Evolutionary conservation across 2,888 invertebrate species (phyloP).

Genomic region (Therioaphis trifolii): DNA sequence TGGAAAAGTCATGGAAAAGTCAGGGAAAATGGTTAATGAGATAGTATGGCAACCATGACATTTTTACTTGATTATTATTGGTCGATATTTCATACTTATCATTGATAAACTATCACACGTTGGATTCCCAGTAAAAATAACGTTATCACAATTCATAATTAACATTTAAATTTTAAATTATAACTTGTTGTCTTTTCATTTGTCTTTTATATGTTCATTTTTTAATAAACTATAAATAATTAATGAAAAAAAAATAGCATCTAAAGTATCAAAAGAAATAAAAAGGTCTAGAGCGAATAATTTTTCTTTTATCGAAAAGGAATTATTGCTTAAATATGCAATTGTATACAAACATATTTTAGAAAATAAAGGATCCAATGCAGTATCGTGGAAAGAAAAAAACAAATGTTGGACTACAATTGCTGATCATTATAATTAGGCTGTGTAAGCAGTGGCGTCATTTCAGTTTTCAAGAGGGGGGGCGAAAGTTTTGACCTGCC

Average conservation of each 20-base stretch:
- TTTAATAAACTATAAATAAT: too few species aligned
- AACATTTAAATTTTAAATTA: neutral
- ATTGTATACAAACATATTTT: neutral
- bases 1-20: too few species aligned
- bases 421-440: conserved; percentile 11
- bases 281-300: conserved; percentile 3
- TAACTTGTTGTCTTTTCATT: conserved; percentile 3
- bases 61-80: too few species aligned
- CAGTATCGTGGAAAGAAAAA: conserved; percentile 10
- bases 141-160: neutral
- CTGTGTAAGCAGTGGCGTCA: too few species aligned
- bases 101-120: conserved; percentile 7
- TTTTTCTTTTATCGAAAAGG: conserved; percentile 15
- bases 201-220: neutral
- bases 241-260: neutral
- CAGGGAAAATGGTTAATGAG: too few species aligned
- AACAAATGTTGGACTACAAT: conserved; percentile 14
- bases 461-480: too few species aligned
- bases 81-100: neutral
- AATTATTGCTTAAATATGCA: conserved; percentile 15
- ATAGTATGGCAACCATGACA: too few species aligned
- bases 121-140: too few species aligned
- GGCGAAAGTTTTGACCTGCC: too few species aligned
- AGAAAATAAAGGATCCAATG: conserved; percentile 29
- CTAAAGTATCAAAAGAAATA: neutral